Evolutionary conservation across 1,140 invertebrate species (phyloP), one percentile per base, ranked within the genome.

Genomic region (Diorhabda sublineata): DNA sequence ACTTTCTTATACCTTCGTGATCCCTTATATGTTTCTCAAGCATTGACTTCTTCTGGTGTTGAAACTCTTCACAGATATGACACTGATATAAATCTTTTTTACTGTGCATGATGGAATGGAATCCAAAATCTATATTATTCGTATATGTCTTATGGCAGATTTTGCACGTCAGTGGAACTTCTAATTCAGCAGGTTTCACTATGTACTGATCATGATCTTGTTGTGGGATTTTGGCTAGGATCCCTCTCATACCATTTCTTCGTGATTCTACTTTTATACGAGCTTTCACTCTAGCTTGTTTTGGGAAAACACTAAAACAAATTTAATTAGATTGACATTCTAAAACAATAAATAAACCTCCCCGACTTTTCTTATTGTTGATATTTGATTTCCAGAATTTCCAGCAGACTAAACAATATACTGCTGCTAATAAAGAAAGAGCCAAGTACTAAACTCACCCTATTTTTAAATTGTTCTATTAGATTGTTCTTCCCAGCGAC

Each of bases 1-100:
- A 85, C 77, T 84, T 79, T 6, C 79, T 83, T 43, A 60, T 79
- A 76, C 83, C 80, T 79, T 84, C 76, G 61, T 80, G 79, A 2
- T 73, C 75, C 62, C 74, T 70, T 9, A 79, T 73, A 66, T 84
- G 82, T n/a, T 79, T 74, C 7, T 81, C 76, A 2, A 83, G 71
- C 60, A 79, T 77, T 65, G 80, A 83, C 57, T 81, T 82, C 64
- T 82, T 80, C 2, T 69, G 58, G 4, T 81, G 82, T 8, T 75
- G 77, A 52, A 81, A 84, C 5, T 82, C 77, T n/a, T n/a, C 77
- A 67, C 83, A 84, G 5, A 79, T 58, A 2, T 81, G 76, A 63
- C 83, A 84, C 41, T 76, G 75, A 8, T 81, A 79, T 41, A 75
- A 77, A 2, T 78, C 76, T 4, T 81, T 77, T 69, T 67, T 56